phyloP scores from a whole-genome alignment of 2,888 invertebrate species.

The Aphrophora alni region DNA sequence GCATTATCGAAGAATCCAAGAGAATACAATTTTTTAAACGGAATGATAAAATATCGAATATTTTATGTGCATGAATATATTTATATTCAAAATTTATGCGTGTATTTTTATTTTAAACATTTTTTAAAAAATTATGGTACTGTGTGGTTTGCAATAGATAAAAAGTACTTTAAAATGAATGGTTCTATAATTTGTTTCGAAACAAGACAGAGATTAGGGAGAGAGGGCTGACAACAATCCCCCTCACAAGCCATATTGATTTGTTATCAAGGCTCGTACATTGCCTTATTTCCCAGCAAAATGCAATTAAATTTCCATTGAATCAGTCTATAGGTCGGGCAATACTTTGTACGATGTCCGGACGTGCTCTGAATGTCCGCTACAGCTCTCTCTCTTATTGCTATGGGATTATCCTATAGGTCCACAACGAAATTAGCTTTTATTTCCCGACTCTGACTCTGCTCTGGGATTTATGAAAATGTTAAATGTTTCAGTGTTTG shows the following conservation, averaged over 20 bases:
- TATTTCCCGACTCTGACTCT: background rate
- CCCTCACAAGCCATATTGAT: background rate
- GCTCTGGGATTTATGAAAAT: conserved; percentile 9
- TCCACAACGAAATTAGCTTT: background rate
- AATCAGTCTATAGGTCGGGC: background rate
- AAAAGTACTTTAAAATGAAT: too few species aligned
- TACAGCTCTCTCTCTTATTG: background rate
- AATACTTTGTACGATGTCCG: background rate
- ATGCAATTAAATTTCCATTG: conserved; percentile 6
- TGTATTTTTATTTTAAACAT: too few species aligned
- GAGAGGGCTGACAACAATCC: background rate
- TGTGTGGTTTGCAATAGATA: too few species aligned
- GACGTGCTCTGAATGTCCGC: background rate
- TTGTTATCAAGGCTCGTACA: background rate
- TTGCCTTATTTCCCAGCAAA: background rate
- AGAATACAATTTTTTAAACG: too few species aligned
- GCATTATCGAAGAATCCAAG: too few species aligned
- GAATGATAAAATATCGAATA: too few species aligned
- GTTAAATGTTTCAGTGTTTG: background rate
- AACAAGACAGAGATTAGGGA: too few species aligned
- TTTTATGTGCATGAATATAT: too few species aligned
- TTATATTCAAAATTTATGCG: too few species aligned
- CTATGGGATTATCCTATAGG: conserved; percentile 1
- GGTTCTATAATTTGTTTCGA: too few species aligned
- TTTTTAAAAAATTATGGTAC: too few species aligned